Evolutionary conservation across 2,888 invertebrate species (phyloP).

Genomic region (Chalcis sispes): DNA sequence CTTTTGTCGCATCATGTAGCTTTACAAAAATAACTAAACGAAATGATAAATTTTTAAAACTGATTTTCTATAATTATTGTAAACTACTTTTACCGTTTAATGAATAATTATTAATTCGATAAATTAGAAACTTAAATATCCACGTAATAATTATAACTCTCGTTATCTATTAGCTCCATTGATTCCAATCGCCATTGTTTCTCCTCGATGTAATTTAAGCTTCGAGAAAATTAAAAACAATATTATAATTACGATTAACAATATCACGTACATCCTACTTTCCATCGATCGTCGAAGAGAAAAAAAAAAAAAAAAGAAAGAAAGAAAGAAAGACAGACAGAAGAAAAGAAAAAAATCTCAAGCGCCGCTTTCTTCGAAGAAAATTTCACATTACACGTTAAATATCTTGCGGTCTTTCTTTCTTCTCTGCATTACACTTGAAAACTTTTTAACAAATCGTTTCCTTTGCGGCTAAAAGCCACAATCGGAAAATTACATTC

Average conservation of each 20-base stretch:
- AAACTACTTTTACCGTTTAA: no score
- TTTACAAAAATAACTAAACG: no score
- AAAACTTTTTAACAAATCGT: not conserved
- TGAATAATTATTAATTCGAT: no score
- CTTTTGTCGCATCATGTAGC: no score
- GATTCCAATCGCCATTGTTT: no score
- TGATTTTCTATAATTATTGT: no score
- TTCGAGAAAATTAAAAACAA: not conserved
- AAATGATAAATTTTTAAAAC: no score
- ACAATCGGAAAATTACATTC: constrained; percentile 14
- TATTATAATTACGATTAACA: not conserved
- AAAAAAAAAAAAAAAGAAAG: no score
- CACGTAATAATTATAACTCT: no score
- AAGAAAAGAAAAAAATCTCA: not conserved
- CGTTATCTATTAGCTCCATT: not conserved
- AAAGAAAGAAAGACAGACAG: no score
- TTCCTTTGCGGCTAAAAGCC: constrained; percentile 6
- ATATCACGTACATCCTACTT: constrained; percentile 11
- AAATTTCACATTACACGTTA: constrained; percentile 1
- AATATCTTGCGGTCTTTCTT: constrained; percentile 30
- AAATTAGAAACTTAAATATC: no score
- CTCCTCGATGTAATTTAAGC: no score
- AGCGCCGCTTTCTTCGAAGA: constrained; percentile 12
- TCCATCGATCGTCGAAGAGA: not conserved
- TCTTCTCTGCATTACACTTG: constrained; percentile 8